Conservation (phyloP, 2,113 vertebrate genomes). For the Trichomycterus rosablanca region DNA sequence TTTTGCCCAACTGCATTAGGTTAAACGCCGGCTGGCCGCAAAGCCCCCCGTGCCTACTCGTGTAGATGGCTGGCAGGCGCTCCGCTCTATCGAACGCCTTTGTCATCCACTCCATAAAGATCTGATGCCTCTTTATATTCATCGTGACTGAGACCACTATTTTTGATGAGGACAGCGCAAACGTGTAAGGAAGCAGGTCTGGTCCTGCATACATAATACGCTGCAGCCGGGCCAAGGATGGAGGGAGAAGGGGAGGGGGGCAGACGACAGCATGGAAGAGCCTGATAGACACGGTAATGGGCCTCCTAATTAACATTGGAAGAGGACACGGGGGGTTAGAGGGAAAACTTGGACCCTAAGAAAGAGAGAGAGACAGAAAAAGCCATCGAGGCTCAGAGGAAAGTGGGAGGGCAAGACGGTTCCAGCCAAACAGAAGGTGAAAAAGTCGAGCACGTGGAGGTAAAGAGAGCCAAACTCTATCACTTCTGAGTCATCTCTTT, state of each 20-base stretch:
- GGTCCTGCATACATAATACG: conserved; percentile 48
- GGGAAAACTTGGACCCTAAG: conserved; percentile 28
- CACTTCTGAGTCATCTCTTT: conserved; percentile 73
- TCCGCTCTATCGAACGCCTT: conserved; percentile 46
- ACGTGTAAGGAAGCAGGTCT: conserved; percentile 40
- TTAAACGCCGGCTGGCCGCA: conserved; percentile 14
- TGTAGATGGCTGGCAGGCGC: conserved; percentile 39
- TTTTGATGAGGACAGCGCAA: conserved; percentile 56
- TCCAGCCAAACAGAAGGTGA: conserved; percentile 12
- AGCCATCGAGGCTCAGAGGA: conserved; percentile 4
- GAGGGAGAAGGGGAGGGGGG: conserved; percentile 15
- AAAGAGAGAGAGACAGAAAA: conserved; percentile 11
- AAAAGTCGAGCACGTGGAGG: conserved; percentile 38
- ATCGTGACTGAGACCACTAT: conserved; percentile 48
- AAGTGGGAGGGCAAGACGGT: background rate
- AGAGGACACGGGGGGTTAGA: conserved; percentile 43
- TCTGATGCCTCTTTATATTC: conserved; percentile 49
- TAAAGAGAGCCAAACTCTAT: conserved; percentile 49
- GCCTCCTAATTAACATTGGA: conserved; percentile 57
- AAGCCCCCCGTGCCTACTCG: conserved; percentile 6
- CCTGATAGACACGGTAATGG: conserved; percentile 51
- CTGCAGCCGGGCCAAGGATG: conserved; percentile 20
- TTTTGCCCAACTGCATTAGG: conserved; percentile 34
- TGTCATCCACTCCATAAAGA: conserved; percentile 50
- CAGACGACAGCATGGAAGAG: conserved; percentile 27